Percentiles rank a stretch among this genome's conserved stretches.
These are phyloP conservation scores for Patella vulgata DNA, from an alignment of 1,140 invertebrate genomes.

Conservation along the genomic window DNA sequence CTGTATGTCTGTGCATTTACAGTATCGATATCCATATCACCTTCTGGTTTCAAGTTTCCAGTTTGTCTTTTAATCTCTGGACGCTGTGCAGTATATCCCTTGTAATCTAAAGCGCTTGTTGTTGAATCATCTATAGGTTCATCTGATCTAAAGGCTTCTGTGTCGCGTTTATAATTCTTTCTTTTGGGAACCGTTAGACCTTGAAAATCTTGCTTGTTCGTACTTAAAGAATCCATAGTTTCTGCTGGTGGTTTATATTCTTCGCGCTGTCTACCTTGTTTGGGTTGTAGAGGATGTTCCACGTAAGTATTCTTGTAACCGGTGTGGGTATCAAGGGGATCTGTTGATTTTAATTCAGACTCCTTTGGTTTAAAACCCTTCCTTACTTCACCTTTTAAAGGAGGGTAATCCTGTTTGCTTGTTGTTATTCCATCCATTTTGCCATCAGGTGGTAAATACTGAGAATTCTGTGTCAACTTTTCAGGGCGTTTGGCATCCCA, in stretches of 20 bases:
- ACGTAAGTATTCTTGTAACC: constrained; percentile 26
- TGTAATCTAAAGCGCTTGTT: constrained; percentile 13
- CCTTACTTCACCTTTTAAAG: constrained; percentile 10
- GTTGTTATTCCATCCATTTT: constrained; percentile 19
- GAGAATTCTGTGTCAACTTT: constrained; percentile 15
- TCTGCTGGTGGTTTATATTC: constrained; percentile 10
- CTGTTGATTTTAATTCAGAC: constrained; percentile 6
- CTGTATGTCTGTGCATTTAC: too few relatives aligned
- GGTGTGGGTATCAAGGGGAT: constrained; percentile 21
- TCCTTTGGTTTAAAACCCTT: constrained; percentile 22
- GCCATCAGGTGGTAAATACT: constrained; percentile 10
- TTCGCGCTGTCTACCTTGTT: constrained; percentile 6
- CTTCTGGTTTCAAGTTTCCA: constrained; percentile 21
- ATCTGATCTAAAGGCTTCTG: constrained; percentile 8
- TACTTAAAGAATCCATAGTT: constrained; percentile 13
- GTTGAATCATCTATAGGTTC: constrained; percentile 13
- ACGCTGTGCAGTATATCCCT: constrained; percentile 5
- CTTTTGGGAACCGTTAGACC: constrained; percentile 16
- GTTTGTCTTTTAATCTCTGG: constrained; percentile 1
- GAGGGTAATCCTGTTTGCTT: constrained; percentile 15
- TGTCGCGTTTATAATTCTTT: constrained; percentile 16
- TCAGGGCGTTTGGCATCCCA: too few relatives aligned
- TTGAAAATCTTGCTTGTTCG: constrained; percentile 6
- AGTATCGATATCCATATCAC: constrained; percentile 27
- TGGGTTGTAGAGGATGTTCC: constrained; percentile 18